Percentiles rank a stretch among this genome's conserved stretches.
These are phyloP conservation scores for Pimpla rufipes DNA, from an alignment of 2,888 invertebrate species.

Conservation along the genomic window DNA sequence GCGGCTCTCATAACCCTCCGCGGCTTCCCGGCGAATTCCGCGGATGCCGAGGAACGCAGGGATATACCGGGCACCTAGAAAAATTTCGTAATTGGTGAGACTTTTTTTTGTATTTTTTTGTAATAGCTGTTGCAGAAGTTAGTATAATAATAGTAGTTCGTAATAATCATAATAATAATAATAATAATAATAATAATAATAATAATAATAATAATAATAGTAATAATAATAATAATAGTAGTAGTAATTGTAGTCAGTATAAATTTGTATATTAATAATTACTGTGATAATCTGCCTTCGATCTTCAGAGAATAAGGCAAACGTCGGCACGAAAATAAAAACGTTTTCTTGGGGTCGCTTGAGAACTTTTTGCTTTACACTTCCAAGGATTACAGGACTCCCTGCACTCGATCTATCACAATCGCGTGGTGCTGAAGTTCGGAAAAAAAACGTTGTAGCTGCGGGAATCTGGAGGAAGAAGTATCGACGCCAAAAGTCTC, in stretches of 20 bases:
- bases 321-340: not conserved
- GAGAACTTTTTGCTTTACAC: not conserved
- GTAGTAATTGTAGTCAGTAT: no score
- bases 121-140: no score
- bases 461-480: slow-evolving; percentile 6
- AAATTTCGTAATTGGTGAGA: not conserved
- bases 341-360: not conserved
- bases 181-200: no score
- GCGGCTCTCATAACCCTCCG: not conserved
- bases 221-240: no score
- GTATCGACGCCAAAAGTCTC: slow-evolving; percentile 42
- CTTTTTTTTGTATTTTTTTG: not conserved
- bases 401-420: slow-evolving; percentile 4
- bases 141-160: no score
- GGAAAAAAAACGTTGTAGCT: not conserved
- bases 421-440: not conserved
- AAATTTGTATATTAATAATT: no score
- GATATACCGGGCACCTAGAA: not conserved
- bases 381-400: not conserved
- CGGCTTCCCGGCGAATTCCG: not conserved
- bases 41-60: not conserved
- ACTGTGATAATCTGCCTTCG: no score
- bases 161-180: no score
- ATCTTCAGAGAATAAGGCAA: no score
- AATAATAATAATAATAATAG: no score